Base-by-base conservation (phyloP, 1,140 invertebrate species). In the Zaprionus ornatus region DNA sequence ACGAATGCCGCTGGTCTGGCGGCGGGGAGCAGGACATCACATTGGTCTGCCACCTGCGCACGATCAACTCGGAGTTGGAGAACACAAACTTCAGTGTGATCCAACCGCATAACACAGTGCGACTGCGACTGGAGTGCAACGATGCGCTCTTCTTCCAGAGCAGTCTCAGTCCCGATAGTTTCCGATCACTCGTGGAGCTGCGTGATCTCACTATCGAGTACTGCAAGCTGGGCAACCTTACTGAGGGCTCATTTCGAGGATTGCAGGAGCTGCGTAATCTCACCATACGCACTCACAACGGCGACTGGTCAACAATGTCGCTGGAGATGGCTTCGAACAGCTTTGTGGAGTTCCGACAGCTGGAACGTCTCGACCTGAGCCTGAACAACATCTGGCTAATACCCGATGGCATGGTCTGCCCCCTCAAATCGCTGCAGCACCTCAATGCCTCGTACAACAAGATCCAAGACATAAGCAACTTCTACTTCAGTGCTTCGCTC, bases 71-170 rank as follows among this genome's bases (percentile, higher is more conserved):
- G 91, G 97, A 97, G 93, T 93, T 97, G 86, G 97, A 97, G 93
- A 97, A 97, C 91, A 97, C 97, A 29, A 98, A 98, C 85, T 97
- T 98, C 92, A 97, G 96, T 93, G 96, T 96, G 42, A 97, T 97
- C 72, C 97, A 97, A 93, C 96, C 96, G n/a, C 96, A 97, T 85
- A 96, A 97, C 76, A 97, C 97, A 25, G 96, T 97, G 3, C 94
- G 96, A 7, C 93, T 98, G 75, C 94, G 95, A 9, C 94, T 98
- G 21, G 96, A 97, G 92, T 98, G 97, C 93, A 97, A 96, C 92
- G 96, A 97, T 90, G 95, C 95, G 15, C 93, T 97, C 15, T 97
- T 97, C 93, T 97, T 97, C 90, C 96, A 97, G 93, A 97, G 97
- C 93, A 97, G 96, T n/a, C 93, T 98, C 62, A 95, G 95, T 86